Conservation (phyloP, 2,888 invertebrate species). For the Pantelozetes paolii region DNA sequence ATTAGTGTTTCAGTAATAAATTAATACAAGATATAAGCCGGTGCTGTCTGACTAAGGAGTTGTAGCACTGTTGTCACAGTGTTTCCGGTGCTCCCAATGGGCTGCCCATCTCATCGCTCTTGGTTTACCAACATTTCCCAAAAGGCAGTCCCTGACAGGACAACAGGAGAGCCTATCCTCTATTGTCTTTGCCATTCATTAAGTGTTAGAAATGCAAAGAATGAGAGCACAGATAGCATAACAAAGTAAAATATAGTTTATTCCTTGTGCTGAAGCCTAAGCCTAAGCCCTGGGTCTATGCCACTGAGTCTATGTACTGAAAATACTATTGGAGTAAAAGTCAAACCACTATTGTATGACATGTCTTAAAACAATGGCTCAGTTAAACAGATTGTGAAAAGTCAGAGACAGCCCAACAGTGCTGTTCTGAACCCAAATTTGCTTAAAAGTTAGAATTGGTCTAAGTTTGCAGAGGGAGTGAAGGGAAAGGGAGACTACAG, state of each 20-base stretch:
- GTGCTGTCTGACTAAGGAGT: background rate
- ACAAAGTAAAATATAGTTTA: constrained; percentile 11
- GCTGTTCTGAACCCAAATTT: background rate
- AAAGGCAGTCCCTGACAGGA: background rate
- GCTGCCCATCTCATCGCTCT: background rate
- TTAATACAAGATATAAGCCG: background rate
- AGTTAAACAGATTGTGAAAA: background rate
- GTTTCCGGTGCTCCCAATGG: background rate
- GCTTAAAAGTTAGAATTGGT: background rate
- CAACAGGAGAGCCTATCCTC: background rate
- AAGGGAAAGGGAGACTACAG: background rate
- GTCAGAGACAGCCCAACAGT: background rate
- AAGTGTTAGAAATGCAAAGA: background rate
- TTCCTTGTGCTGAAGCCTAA: background rate
- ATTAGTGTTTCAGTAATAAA: background rate
- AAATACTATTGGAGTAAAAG: background rate
- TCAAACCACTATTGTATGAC: constrained; percentile 2
- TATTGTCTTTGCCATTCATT: constrained; percentile 11
- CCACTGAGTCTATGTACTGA: too few relatives aligned
- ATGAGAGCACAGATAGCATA: background rate
- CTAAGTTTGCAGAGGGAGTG: background rate
- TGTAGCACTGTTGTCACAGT: background rate
- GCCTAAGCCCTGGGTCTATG: background rate
- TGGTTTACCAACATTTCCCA: constrained; percentile 5
- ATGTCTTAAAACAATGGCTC: constrained; percentile 1